Base-by-base conservation (phyloP, 1,140 invertebrate genomes). In the Akabosia matsudoensis region DNA sequence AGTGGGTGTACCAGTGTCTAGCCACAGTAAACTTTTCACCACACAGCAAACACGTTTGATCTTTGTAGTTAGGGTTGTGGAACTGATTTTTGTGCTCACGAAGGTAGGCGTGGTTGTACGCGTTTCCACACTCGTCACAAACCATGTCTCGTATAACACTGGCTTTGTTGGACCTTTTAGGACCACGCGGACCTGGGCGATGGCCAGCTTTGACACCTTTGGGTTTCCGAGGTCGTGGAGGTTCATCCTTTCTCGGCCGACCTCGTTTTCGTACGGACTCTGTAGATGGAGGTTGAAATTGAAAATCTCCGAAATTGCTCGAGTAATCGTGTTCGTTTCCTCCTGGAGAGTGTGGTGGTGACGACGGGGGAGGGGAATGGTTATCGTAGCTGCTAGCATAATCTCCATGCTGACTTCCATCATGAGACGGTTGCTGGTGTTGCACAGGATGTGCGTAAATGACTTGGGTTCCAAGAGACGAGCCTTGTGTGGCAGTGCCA, bases 91-190 rank as follows among this genome's bases (percentile, higher is more conserved):
- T 67, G 61, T 67, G 61, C 22, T 67, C 61, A 1, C 10, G 24
- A 1, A 67, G 7, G 30, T 67, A 67, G 10, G 3, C 4, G 3
- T 3, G 14, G 28, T 28, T 30, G 22, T 67, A 67, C 10, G 61
- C 61, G 28, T 67, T 67, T 30, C 61, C 61, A n/a, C 61, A 56
- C 22, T 16, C 54, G 22, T 56, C 54, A 22, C 54, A 56, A 56
- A 56, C 54, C 10, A 16, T 10, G n/a, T 56, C 54, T 4, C 54
- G 54, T 7, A 45, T 45, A 18, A 45, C 37, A 18, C 18, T 45
- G 7, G 37, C 18, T 18, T 45, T 45, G 37, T 56, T 56, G 13
- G 22, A 56, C 4, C n/a, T 56, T 22, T 24, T 24, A 4, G 61
- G 28, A 10, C 28, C 28, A 2, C 61, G 22, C 26, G 24, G 61